Base-by-base conservation (phyloP, 1,140 invertebrate genomes). In the Panagrolaimus sp. region DNA sequence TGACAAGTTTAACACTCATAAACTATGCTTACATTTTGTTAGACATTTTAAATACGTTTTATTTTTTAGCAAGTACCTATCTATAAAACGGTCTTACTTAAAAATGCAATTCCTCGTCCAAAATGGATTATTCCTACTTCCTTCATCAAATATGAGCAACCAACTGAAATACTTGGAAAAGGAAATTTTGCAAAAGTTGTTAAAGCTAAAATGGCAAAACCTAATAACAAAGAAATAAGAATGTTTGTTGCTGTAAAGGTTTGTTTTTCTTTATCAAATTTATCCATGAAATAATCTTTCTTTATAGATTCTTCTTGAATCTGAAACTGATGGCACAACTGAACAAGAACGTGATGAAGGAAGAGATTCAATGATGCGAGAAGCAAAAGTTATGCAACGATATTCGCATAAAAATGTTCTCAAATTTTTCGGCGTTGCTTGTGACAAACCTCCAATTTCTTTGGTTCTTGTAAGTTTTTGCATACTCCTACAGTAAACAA, bases 111-210 rank as follows among this genome's bases (percentile, higher is more conserved):
- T 24, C 17, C 7, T 21, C 48, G 48, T 10, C 48, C 48, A 8
- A 24, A 52, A n/a, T 52, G 48, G 48, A 52, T 52, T 52, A 52
- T 52, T 24, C 17, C 48, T 21, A 24, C 48, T 24, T n/a, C n/a
- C 26, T 52, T 7, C 15, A n/a, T 52, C 48, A 52, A 52, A 52
- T 52, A 52, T 52, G 48, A 52, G n/a, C n/a, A 52, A n/a, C 48
- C 17, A 15, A 52, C 17, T n/a, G 48, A 52, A 21, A 24, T 21
- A 52, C 48, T 52, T 52, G 48, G 48, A 24, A n/a, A 24, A 52
- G 48, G 48, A 1, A 52, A 52, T 15, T 52, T 52, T 24, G 48
- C 48, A 21, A 24, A 21, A n/a, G 48, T 52, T 24, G 26, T 52
- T 52, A 52, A 52, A 24, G 48, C n/a, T 24, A 21, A 52, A n/a